Evolutionary conservation across 2,113 vertebrate species (phyloP), one percentile per base, ranked within the genome.

Genomic region (Chunga burmeisteri): DNA sequence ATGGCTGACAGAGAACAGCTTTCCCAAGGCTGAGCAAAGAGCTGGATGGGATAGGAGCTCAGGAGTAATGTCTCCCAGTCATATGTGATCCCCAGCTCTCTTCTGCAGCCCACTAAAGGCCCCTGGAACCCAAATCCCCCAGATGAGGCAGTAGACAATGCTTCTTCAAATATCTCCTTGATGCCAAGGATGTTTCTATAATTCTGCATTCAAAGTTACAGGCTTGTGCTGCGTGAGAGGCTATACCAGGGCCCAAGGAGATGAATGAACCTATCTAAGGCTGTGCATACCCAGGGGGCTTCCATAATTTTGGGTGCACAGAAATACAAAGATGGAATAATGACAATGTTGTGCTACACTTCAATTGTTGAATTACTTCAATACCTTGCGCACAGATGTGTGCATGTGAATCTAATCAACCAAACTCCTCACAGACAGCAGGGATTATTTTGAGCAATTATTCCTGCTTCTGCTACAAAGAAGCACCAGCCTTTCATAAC

Each of bases 351-450:
- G 71, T 92, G 59, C 71, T 90, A 88, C 72, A 81, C 86, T 96
- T 93, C 92, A 77, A 56, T 81, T 94, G 86, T 53, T 95, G 92
- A 94, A 92, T 93, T 94, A 88, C 92, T 92, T 86, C 93, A 96
- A 88, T 96, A 96, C 93, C 91, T 97, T 96, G 86, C 62, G 91
- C 88, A 94, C 91, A 94, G 83, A 95, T 82, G 87, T 96, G 94
- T 65, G 46, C 59, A 90, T 66, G 74, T 79, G 89, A 92, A 93
- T 75, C 73, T 77, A 81, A 97, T 95, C 94, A 94, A 70, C 86
- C 73, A 95, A 96, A 95, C 44, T 82, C 95, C 78, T 89, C 1
- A 0, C n/a, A 90, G 81, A 87, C 58, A 94, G 74, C 38, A 89
- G 47, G 85, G 56, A 91, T 95, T 68, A 81, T 94, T 96, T 87